These are phyloP conservation scores for Zosterops pallidus DNA, from an alignment of 2,113 vertebrate genomes.

Conservation along the genomic window DNA sequence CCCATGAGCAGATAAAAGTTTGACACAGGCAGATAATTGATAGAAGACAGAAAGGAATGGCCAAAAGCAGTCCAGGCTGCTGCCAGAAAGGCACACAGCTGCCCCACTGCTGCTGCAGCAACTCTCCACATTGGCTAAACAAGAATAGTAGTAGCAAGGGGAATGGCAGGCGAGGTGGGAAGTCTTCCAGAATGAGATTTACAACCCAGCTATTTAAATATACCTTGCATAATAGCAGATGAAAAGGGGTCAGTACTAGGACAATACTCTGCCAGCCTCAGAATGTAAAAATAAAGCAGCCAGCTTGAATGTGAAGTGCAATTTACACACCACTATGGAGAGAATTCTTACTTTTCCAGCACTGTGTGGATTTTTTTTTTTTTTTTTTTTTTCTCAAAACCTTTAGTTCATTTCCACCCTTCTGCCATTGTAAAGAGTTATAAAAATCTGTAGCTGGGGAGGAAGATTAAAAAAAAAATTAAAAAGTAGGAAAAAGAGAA, in stretches of 20 bases:
- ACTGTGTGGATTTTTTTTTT: fast-evolving
- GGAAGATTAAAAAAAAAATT: neutral
- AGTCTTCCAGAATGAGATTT: constrained; percentile 19
- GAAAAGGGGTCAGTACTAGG: constrained; percentile 5
- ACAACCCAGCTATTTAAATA: constrained; percentile 28
- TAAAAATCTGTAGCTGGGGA: neutral
- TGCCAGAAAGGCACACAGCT: neutral
- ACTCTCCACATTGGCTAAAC: neutral
- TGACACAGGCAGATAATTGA: neutral
- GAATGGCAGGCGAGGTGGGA: neutral
- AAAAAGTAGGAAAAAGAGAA: too few relatives aligned
- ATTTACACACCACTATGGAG: neutral
- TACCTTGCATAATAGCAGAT: constrained; percentile 25
- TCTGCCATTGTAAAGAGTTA: neutral
- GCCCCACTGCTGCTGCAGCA: neutral
- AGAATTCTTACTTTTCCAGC: neutral
- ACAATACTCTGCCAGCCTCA: neutral
- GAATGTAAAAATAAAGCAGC: neutral
- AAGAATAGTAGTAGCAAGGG: neutral
- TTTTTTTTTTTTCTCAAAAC: neutral
- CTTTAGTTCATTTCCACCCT: neutral
- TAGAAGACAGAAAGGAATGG: neutral
- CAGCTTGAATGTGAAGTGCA: neutral
- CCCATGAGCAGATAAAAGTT: neutral
- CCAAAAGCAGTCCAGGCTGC: neutral